Conservation (phyloP, 2,113 vertebrate species). For the Alces alces region DNA sequence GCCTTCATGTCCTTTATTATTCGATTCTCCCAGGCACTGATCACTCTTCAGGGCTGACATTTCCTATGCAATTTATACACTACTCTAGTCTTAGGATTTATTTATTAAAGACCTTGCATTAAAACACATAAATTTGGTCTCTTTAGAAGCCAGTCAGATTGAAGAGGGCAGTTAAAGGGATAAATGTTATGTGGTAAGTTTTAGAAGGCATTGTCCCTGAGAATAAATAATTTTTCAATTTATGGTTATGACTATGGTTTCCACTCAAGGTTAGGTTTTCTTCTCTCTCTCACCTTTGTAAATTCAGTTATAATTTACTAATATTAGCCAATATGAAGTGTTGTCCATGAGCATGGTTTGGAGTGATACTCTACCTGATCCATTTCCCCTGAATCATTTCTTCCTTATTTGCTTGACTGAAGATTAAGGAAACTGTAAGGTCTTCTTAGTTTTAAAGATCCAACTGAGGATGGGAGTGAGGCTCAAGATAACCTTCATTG, state of each 20-base stretch:
- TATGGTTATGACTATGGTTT: constrained; percentile 20
- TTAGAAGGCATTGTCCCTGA: constrained; percentile 52
- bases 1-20: constrained; percentile 25
- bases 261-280: constrained; percentile 11
- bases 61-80: constrained; percentile 53
- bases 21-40: constrained; percentile 13
- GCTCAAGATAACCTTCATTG: background rate
- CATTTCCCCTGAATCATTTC: background rate
- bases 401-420: background rate
- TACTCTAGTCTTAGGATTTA: constrained; percentile 57
- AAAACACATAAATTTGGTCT: constrained; percentile 60
- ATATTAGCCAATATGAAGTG: background rate
- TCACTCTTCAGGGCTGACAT: constrained; percentile 45
- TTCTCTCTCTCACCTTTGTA: background rate
- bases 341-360: background rate
- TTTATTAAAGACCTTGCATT: constrained; percentile 57
- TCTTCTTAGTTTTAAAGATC: background rate
- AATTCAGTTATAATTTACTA: constrained; percentile 12
- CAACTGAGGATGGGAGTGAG: fast-evolving
- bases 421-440: background rate
- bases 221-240: constrained; percentile 63
- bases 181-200: constrained; percentile 55
- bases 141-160: constrained; percentile 43
- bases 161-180: constrained; percentile 44
- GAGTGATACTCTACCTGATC: background rate